Base-by-base conservation (phyloP, 2,113 vertebrate species). In the Rhinogobius similis region DNA sequence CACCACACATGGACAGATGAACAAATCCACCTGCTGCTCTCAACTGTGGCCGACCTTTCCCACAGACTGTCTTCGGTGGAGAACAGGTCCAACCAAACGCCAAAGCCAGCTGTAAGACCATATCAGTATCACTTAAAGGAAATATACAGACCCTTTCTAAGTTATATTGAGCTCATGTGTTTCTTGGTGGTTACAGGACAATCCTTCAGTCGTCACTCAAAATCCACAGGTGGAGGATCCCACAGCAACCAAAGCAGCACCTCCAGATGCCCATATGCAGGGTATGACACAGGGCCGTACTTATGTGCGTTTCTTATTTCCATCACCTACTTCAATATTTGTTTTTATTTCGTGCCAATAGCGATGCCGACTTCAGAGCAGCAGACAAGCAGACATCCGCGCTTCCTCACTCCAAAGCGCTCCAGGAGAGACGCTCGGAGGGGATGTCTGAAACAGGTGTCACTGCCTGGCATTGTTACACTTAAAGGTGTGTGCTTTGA, bases 11-110 rank as follows among this genome's bases (percentile, higher is more conserved):
- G 84, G 81, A 81, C 82, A 0, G 72, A 85, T 10, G 84, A 90
- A 61, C 87, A 90, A 74, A 86, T 93, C 58, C 82, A 86, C 50
- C 53, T 68, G 62, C 72, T 93, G 10, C 77, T 88, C 27, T 81
- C 88, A 6, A 70, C 82, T 0, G 77, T 93, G 0, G 82, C 85
- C 64, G 86, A 89, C 29, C 90, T 93, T 52, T 82, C 80, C 3
- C 84, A 84, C 64, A 88, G 89, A 77, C 77, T 92, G 36, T 79
- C 68, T 14, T 77, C 81, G 1, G 58, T 93, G 27, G 91, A 93
- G 82, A 88, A 77, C 0, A 48, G 82, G 0, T 80, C 89, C 23
- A 67, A 83, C 61, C 77, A 76, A 64, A 84, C 46, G 38, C n/a
- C 41, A 38, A 43, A 66, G 41, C 27, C n/a, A 23, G 61, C 11